Evolutionary conservation across 1,140 invertebrate genomes (phyloP).

Genomic region (Pseudomyrmex flavicornis): DNA sequence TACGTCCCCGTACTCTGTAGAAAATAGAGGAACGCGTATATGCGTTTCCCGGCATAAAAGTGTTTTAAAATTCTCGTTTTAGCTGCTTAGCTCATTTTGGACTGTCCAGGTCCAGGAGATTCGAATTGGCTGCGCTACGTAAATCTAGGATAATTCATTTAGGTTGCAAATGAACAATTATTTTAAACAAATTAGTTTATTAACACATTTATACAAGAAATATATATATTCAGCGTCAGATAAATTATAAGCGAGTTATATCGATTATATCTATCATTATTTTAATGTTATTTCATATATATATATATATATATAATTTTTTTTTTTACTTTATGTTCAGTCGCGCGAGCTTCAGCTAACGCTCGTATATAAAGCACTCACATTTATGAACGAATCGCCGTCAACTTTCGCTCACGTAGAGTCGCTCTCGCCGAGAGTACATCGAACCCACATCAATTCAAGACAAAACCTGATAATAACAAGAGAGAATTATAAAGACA

Average conservation of each 20-base stretch:
- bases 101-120: too few species aligned
- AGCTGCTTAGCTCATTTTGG: too few species aligned
- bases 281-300: constrained; percentile 48
- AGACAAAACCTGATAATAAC: constrained; percentile 32
- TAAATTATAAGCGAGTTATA: constrained; percentile 79
- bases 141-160: too few species aligned
- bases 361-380: constrained; percentile 34
- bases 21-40: too few species aligned
- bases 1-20: too few species aligned
- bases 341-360: constrained; percentile 38
- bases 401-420: constrained; percentile 48
- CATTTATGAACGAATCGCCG: constrained; percentile 40
- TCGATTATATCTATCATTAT: constrained; percentile 62
- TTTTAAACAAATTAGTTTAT: constrained; percentile 76
- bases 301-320: constrained; percentile 32
- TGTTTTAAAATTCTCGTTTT: too few species aligned
- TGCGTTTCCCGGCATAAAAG: too few species aligned
- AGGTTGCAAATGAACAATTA: neutral
- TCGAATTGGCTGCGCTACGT: neutral
- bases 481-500: constrained; percentile 3
- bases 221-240: constrained; percentile 78
- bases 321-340: constrained; percentile 52
- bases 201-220: constrained; percentile 79
- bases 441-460: constrained; percentile 46
- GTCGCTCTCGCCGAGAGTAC: constrained; percentile 40